phyloP scores from a whole-genome alignment of 1,140 invertebrate genomes.

The Formica exsecta region DNA sequence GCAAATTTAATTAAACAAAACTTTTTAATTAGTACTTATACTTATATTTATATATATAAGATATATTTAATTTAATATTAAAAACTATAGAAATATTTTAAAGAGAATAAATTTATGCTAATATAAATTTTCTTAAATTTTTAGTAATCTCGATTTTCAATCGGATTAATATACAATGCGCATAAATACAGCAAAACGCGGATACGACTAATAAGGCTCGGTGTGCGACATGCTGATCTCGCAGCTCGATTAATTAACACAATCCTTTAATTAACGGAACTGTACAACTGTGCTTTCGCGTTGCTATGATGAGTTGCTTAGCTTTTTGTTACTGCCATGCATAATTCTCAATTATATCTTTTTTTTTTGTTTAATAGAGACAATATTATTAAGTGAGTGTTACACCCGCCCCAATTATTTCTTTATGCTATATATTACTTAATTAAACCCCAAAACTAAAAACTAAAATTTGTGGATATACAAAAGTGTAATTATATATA shows the following conservation, averaged over 20 bases:
- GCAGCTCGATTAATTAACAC: conserved; percentile 19
- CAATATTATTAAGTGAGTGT: too few species aligned
- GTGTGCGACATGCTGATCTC: not conserved
- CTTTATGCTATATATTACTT: too few species aligned
- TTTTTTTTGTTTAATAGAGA: too few species aligned
- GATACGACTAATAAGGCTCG: conserved; percentile 2
- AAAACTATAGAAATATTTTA: not conserved
- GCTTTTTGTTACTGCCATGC: conserved; percentile 28
- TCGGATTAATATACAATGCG: not conserved
- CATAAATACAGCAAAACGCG: not conserved
- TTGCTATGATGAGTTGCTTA: not conserved
- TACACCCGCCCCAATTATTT: too few species aligned
- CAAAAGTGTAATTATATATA: too few species aligned
- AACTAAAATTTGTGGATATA: too few species aligned
- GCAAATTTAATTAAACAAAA: too few species aligned
- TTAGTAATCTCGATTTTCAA: not conserved
- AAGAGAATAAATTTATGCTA: too few species aligned
- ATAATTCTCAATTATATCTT: conserved; percentile 13
- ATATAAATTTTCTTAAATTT: not conserved
- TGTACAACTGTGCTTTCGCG: not conserved
- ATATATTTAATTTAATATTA: not conserved
- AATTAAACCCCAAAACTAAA: too few species aligned
- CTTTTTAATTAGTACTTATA: too few species aligned
- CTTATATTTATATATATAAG: too few species aligned
- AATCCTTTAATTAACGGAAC: conserved; percentile 16